These are phyloP conservation scores for Schizopygopsis pylzovi DNA, from an alignment of 2,797 vertebrate species.

Conservation along the genomic window DNA sequence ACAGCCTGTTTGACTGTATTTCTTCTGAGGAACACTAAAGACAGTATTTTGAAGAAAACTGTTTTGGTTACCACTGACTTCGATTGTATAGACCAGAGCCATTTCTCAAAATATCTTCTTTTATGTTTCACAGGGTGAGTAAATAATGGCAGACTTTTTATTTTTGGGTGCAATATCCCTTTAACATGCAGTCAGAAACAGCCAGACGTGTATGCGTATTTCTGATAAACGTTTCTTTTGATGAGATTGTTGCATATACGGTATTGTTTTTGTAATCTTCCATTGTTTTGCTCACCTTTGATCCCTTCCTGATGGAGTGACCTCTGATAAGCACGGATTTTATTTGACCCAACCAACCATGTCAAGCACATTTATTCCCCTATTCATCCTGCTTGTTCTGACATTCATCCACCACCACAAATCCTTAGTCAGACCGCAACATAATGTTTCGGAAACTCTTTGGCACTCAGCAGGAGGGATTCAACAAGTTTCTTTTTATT, in stretches of 20 bases:
- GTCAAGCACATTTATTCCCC: conserved; percentile 71
- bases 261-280: conserved; percentile 41
- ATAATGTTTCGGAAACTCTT: conserved; percentile 75
- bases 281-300: conserved; percentile 49
- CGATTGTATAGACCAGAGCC: neutral
- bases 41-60: neutral
- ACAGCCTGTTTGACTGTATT: neutral
- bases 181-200: conserved; percentile 10
- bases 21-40: neutral
- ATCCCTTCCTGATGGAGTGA: conserved; percentile 53
- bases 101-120: neutral
- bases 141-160: neutral
- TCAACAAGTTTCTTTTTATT: conserved; percentile 76
- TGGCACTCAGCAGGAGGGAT: conserved; percentile 85
- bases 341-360: conserved; percentile 63
- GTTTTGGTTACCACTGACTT: neutral
- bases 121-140: neutral
- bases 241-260: conserved; percentile 41
- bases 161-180: neutral
- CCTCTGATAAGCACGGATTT: conserved; percentile 59
- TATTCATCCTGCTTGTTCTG: conserved; percentile 65
- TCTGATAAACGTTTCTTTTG: conserved; percentile 12
- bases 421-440: conserved; percentile 66
- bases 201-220: neutral
- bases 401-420: conserved; percentile 63